Evolutionary conservation across 2,113 vertebrate species (phyloP), one percentile per base, ranked within the genome.

Genomic region (Phylloscopus trochilus): DNA sequence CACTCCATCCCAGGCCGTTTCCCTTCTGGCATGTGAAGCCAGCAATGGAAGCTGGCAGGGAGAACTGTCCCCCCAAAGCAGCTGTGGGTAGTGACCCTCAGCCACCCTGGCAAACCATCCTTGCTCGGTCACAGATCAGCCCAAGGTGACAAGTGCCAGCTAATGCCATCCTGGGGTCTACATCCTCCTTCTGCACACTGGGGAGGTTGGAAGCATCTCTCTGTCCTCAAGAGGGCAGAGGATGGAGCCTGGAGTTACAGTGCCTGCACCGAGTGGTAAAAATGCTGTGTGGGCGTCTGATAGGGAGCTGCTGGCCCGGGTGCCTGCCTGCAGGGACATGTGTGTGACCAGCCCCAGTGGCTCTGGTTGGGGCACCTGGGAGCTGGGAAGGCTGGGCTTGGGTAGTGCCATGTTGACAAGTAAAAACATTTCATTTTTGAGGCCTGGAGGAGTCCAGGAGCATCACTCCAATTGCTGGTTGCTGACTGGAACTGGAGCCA

Each of bases 241-340:
- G 43, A 72, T 23, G 44, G 69, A 94, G 43, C 84, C 78, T 52
- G 82, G 78, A 83, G 60, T 94, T 53, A 81, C 62, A 33, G 39
- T 70, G 66, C 62, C 13, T 62, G 44, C 5, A 3, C 69, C 0
- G 0, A 84, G 43, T 2, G 49, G 69, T 63, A 92, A 84, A 87
- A 84, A 77, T 68, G 73, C 67, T 59, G 5, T 79, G 74, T 91
- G 92, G 96, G 96, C 0, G 67, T 87, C 83, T 68, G 74, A 43
- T 1, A 5, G 43, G 39, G 59, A 80, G 68, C 39, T 1, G 26
- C 44, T 0, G 1, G 52, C 44, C 24, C 0, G 0, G 31, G 79
- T 33, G 37, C 28, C 90, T 86, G 80, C 89, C 75, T 6, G 30
- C 0, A 0, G 87, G 72, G 72, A 93, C 43, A 4, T 2, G 20